These are phyloP conservation scores for Clarias pachynema DNA, from an alignment of 2,797 vertebrate genomes.

Conservation along the genomic window DNA sequence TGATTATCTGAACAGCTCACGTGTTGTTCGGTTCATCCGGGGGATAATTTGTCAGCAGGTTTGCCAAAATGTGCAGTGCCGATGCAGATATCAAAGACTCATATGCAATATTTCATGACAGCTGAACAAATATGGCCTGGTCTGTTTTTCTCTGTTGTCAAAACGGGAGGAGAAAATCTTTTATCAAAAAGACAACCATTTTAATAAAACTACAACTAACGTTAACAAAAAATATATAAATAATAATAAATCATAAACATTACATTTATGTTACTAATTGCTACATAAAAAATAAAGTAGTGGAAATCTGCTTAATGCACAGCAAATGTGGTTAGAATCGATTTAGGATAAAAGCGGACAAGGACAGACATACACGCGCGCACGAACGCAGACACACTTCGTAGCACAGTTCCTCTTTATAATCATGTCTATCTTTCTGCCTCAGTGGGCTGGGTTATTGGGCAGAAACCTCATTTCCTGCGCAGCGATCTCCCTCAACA, in stretches of 20 bases:
- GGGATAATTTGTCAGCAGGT: not conserved
- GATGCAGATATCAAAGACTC: not conserved
- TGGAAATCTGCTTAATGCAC: slow-evolving; percentile 22
- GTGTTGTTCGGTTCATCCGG: not conserved
- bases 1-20: not conserved
- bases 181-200: not conserved
- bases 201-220: not conserved
- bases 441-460: slow-evolving; percentile 64
- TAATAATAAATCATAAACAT: not conserved
- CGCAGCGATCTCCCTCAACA: slow-evolving; percentile 74
- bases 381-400: slow-evolving; percentile 26
- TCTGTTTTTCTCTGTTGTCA: not conserved
- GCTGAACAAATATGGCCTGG: not conserved
- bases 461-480: slow-evolving; percentile 76
- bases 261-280: not conserved
- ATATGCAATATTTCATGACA: not conserved
- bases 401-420: slow-evolving; percentile 51
- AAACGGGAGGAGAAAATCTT: not conserved
- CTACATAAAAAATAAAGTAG: slow-evolving; percentile 2
- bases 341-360: slow-evolving; percentile 25
- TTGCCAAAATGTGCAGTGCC: not conserved
- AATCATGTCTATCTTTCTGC: slow-evolving; percentile 75
- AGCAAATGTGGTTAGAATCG: slow-evolving; percentile 13
- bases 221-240: not conserved
- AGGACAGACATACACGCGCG: slow-evolving; percentile 8